Percentiles rank a stretch among this genome's conserved stretches.
These are phyloP conservation scores for Hypothenemus hampei DNA, from an alignment of 1,140 invertebrate genomes.

Conservation along the genomic window DNA sequence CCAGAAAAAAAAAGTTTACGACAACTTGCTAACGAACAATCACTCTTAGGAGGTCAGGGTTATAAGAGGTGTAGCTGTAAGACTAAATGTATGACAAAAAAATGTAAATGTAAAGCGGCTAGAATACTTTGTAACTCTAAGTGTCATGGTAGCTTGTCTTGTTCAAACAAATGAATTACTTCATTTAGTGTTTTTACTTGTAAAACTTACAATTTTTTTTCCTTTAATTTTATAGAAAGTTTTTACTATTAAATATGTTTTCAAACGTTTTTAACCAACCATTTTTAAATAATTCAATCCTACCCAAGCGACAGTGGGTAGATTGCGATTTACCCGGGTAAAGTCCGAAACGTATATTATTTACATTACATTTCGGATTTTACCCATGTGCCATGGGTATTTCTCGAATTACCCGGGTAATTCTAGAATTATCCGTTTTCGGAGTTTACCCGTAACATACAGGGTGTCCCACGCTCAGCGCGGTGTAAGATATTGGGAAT, in stretches of 20 bases:
- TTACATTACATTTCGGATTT: no score
- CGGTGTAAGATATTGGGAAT: no score
- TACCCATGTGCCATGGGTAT: no score
- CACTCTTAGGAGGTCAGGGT: constrained; percentile 18
- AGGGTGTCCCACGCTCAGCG: no score
- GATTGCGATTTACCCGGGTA: not conserved
- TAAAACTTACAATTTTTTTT: not conserved
- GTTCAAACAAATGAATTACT: constrained; percentile 4
- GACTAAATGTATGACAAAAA: constrained; percentile 23
- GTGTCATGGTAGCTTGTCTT: constrained; percentile 14
- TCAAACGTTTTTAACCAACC: constrained; percentile 2
- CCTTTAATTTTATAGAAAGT: constrained; percentile 3
- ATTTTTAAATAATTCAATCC: not conserved
- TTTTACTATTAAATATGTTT: constrained; percentile 5
- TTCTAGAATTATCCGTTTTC: no score
- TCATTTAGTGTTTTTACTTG: not conserved
- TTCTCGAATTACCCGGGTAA: no score
- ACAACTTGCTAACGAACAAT: constrained; percentile 20
- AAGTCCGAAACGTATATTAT: no score
- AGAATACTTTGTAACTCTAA: constrained; percentile 21
- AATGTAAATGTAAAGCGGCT: constrained; percentile 18
- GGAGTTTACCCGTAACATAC: no score
- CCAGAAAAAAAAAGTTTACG: constrained; percentile 20
- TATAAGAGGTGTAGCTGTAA: constrained; percentile 21
- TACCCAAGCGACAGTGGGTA: constrained; percentile 3